Conservation (phyloP, 2,888 invertebrate species). For the Esperia sulphurella region DNA sequence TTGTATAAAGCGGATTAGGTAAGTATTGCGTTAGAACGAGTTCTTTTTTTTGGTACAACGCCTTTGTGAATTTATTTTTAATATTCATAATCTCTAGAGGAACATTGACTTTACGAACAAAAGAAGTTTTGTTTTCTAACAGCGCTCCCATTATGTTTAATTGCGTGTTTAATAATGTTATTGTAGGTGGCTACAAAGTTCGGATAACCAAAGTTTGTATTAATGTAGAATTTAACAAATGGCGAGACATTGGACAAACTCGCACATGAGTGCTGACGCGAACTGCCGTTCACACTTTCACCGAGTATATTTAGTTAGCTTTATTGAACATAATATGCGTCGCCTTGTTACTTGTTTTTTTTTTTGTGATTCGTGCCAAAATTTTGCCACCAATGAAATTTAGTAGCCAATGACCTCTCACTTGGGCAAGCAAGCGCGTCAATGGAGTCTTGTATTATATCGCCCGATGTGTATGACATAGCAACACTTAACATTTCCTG, state of each 20-base stretch:
- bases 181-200: background rate
- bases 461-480: no score
- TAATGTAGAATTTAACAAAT: background rate
- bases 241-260: no score
- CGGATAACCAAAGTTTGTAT: background rate
- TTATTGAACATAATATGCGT: no score
- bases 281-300: no score
- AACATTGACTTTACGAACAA: constrained; percentile 30
- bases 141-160: constrained; percentile 21
- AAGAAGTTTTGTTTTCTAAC: constrained; percentile 23
- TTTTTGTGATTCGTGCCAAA: no score
- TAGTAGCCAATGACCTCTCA: no score
- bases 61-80: constrained; percentile 32
- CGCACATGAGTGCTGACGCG: no score
- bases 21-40: constrained; percentile 24
- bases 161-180: constrained; percentile 20
- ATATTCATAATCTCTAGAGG: constrained; percentile 28
- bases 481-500: background rate
- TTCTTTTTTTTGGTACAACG: constrained; percentile 25
- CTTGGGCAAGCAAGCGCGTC: no score
- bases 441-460: no score
- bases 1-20: constrained; percentile 28
- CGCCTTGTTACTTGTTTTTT: no score
- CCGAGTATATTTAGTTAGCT: no score
- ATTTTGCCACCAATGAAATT: no score